Conservation (phyloP, 2,797 vertebrate genomes). For the Sebastiscus tertius region DNA sequence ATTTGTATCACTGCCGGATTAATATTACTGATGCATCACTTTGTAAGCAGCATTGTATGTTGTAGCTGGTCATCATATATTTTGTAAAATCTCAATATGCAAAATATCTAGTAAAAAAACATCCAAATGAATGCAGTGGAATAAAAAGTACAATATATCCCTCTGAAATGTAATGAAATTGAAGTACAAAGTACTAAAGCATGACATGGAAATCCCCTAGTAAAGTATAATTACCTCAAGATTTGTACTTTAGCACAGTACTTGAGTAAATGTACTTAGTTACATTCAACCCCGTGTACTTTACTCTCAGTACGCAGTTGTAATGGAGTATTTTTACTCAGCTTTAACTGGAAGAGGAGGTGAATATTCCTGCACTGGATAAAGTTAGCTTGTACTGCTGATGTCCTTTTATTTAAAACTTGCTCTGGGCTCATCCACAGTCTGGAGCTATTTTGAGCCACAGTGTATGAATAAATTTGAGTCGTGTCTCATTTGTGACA, state of each 20-base stretch:
- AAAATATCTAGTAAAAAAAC: neutral
- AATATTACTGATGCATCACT: neutral
- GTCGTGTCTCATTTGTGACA: slow-evolving; percentile 19
- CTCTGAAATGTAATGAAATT: neutral
- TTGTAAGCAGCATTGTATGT: neutral
- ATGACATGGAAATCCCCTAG: neutral
- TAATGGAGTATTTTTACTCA: neutral
- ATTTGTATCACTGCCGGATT: neutral
- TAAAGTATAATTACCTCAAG: neutral
- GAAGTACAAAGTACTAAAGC: neutral
- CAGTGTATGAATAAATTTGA: slow-evolving; percentile 25
- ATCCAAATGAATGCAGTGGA: neutral
- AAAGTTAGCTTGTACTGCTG: slow-evolving; percentile 6
- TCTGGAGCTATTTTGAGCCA: slow-evolving; percentile 24
- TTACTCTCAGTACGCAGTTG: neutral
- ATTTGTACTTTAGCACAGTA: neutral
- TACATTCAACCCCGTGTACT: neutral
- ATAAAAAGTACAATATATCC: neutral
- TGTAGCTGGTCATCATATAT: neutral
- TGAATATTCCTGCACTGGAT: neutral
- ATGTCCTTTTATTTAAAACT: slow-evolving; percentile 27
- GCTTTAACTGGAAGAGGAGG: neutral
- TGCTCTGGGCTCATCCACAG: slow-evolving; percentile 27
- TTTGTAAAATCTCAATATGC: neutral
- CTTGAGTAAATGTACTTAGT: neutral